phyloP scores from a whole-genome alignment of 2,888 invertebrate species.

The Emmelina monodactyla region DNA sequence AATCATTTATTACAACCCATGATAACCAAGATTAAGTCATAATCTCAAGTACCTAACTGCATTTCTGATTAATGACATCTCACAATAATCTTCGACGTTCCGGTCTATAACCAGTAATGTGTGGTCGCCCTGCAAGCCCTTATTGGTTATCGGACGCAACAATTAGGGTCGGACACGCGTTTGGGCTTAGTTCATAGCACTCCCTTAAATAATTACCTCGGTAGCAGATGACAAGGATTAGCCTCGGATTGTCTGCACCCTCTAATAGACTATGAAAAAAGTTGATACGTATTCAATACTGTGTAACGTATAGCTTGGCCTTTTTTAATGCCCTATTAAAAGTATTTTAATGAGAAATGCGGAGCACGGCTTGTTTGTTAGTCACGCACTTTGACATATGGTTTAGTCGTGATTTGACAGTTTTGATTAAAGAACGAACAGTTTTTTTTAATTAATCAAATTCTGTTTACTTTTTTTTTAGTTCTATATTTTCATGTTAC shows the following conservation, averaged over 20 bases:
- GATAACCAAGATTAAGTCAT: too few species aligned
- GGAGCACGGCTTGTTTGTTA: background rate
- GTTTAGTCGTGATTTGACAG: background rate
- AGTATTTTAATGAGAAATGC: too few species aligned
- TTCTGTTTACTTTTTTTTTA: too few species aligned
- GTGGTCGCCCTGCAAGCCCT: conserved; percentile 32
- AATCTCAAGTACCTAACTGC: too few species aligned
- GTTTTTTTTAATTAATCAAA: background rate
- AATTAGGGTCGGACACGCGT: conserved; percentile 58
- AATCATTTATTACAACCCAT: too few species aligned
- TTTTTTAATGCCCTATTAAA: too few species aligned
- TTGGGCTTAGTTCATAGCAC: conserved; percentile 40
- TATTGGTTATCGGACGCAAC: conserved; percentile 53
- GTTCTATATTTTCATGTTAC: too few species aligned
- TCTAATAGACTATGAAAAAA: conserved; percentile 19
- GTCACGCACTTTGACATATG: background rate
- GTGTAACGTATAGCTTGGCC: background rate
- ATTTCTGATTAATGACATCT: too few species aligned
- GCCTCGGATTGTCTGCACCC: conserved; percentile 26
- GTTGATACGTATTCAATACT: background rate
- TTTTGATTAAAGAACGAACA: background rate
- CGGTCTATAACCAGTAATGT: too few species aligned
- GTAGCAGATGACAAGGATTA: conserved; percentile 65
- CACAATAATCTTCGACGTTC: too few species aligned
- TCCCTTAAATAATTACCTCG: conserved; percentile 61